phyloP scores from a whole-genome alignment of 2,888 invertebrate genomes.

The Drosophila peninsularis region DNA sequence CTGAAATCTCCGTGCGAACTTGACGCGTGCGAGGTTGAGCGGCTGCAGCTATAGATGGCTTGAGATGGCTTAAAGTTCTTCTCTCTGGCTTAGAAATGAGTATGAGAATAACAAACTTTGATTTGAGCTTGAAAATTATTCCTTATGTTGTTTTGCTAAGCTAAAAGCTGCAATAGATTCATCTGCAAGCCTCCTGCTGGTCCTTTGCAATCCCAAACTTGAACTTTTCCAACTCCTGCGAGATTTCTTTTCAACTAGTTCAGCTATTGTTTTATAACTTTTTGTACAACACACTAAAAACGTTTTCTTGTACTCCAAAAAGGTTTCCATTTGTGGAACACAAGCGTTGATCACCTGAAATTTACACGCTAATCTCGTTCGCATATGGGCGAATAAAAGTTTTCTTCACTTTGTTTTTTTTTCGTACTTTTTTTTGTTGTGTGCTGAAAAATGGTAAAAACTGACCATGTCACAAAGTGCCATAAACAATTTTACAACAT shows the following conservation, averaged over 20 bases:
- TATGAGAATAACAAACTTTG: not conserved
- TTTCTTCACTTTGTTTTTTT: slow-evolving; percentile 4
- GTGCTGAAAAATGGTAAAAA: slow-evolving; percentile 53
- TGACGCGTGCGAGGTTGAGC: not conserved
- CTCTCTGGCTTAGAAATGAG: not conserved
- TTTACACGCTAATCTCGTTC: slow-evolving; percentile 20
- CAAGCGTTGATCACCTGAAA: slow-evolving; percentile 30
- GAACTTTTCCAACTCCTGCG: not conserved
- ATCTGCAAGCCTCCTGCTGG: not conserved
- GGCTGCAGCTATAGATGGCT: not conserved
- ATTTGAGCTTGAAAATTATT: no score
- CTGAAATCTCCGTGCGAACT: not conserved
- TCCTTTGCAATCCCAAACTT: no score
- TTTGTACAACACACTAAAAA: not conserved
- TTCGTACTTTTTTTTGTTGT: not conserved
- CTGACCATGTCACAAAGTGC: slow-evolving; percentile 76
- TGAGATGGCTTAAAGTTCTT: not conserved
- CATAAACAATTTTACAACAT: slow-evolving; percentile 78
- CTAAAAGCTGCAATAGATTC: no score
- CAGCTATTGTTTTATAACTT: not conserved
- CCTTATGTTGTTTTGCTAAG: no score
- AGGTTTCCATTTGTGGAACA: not conserved
- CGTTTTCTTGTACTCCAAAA: not conserved
- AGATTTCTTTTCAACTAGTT: not conserved
- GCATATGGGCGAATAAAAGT: slow-evolving; percentile 34